phyloP scores from a whole-genome alignment of 2,113 vertebrate species.

The Prietella phreatophila region DNA sequence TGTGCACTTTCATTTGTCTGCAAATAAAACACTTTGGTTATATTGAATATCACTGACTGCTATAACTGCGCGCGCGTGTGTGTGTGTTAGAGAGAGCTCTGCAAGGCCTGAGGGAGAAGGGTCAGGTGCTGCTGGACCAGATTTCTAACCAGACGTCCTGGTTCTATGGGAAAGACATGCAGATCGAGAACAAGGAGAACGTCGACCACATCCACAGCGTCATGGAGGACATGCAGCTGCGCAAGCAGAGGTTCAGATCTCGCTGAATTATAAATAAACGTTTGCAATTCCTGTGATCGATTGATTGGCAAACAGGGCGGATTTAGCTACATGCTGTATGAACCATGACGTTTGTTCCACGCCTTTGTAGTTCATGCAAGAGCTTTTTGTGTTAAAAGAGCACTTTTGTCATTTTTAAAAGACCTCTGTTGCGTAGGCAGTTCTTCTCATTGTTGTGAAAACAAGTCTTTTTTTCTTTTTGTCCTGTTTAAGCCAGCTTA shows the following conservation, averaged over 20 bases:
- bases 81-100: constrained; percentile 67
- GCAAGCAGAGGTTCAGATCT: constrained; percentile 88
- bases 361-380: neutral
- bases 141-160: constrained; percentile 88
- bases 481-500: neutral
- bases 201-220: constrained; percentile 92
- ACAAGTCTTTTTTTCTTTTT: neutral
- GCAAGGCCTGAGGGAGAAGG: constrained; percentile 89
- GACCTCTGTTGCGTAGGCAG: neutral
- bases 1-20: neutral
- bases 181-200: constrained; percentile 90
- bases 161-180: constrained; percentile 85
- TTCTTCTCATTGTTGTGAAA: neutral
- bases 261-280: neutral
- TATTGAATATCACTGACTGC: neutral
- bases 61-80: neutral
- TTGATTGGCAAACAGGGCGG: neutral
- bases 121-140: constrained; percentile 88
- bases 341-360: neutral
- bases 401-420: neutral
- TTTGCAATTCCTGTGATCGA: neutral
- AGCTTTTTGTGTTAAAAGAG: neutral
- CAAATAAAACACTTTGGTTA: neutral
- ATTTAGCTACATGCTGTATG: neutral
- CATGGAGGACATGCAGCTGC: constrained; percentile 98